Conservation (phyloP, 92 coral and sea anemone genomes). For the Epizoanthus ramosus region DNA sequence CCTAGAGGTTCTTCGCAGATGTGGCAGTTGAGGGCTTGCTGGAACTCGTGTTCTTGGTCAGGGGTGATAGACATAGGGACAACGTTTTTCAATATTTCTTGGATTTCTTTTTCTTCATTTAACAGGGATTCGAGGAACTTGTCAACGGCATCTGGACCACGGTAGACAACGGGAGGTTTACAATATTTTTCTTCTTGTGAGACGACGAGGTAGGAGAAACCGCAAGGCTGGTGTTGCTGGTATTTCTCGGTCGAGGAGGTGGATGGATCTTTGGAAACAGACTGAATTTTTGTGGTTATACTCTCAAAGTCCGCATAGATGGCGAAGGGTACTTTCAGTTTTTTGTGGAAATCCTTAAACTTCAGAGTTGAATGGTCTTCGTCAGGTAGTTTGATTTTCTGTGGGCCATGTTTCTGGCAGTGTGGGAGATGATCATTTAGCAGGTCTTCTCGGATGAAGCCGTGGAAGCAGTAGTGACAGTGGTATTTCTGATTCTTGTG, state of each 20-base stretch:
- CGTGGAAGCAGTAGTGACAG: slow-evolving; percentile 55
- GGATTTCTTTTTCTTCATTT: too few relatives aligned
- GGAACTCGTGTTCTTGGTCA: too few relatives aligned
- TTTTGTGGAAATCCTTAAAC: slow-evolving; percentile 46
- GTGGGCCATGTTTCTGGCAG: slow-evolving; percentile 43
- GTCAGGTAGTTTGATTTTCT: slow-evolving; percentile 45
- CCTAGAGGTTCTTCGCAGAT: too few relatives aligned
- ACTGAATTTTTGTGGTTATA: slow-evolving; percentile 6
- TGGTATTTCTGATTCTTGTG: slow-evolving; percentile 18
- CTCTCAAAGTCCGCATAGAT: too few relatives aligned
- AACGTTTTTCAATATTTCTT: too few relatives aligned
- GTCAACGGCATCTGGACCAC: slow-evolving; percentile 24
- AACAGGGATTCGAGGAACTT: too few relatives aligned
- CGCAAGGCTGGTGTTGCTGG: too few relatives aligned
- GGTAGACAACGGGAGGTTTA: slow-evolving; percentile 42
- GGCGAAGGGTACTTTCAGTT: slow-evolving; percentile 48
- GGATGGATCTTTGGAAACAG: background rate
- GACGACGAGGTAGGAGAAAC: too few relatives aligned
- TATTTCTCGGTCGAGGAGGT: too few relatives aligned
- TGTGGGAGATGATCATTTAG: slow-evolving; percentile 54
- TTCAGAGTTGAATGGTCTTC: slow-evolving; percentile 28
- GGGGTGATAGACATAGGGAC: too few relatives aligned
- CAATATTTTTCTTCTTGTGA: too few relatives aligned
- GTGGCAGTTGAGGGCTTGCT: too few relatives aligned
- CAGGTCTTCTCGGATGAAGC: slow-evolving; percentile 51